Percentiles rank a stretch among this genome's conserved stretches.
Evolutionary conservation across 2,888 invertebrate species (phyloP).

Genomic region (Abscondita cerata): DNA sequence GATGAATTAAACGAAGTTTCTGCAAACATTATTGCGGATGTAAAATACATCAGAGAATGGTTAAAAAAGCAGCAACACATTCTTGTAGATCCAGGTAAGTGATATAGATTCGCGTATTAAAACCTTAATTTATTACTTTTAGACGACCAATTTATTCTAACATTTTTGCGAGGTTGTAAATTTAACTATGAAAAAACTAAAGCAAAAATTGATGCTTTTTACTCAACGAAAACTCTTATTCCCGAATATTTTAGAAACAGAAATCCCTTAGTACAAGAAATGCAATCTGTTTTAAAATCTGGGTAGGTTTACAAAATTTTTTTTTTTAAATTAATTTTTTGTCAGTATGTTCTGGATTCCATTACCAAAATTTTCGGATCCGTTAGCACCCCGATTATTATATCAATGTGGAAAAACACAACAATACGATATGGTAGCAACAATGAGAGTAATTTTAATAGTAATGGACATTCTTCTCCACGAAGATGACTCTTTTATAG

Average conservation of each 20-base stretch:
- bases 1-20: background rate
- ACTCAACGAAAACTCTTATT: constrained; percentile 63
- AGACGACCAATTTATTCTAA: constrained; percentile 63
- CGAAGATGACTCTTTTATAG: constrained; percentile 1
- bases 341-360: background rate
- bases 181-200: constrained; percentile 64
- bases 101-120: background rate
- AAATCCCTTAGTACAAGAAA: constrained; percentile 55
- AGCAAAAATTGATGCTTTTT: constrained; percentile 65
- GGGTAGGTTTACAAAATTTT: constrained; percentile 54
- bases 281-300: constrained; percentile 48
- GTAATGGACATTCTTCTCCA: background rate
- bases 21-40: background rate
- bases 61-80: constrained; percentile 9
- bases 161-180: constrained; percentile 64
- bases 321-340: background rate
- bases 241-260: constrained; percentile 65
- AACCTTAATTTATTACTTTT: background rate
- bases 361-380: background rate
- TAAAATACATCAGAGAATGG: background rate
- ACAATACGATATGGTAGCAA: background rate
- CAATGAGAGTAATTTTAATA: background rate
- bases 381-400: background rate
- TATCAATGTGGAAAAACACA: background rate
- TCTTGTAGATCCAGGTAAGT: constrained; percentile 12